These are phyloP conservation scores for Caenorhabditis tropicalis DNA, from an alignment of 1,140 invertebrate genomes.

Conservation along the genomic window DNA sequence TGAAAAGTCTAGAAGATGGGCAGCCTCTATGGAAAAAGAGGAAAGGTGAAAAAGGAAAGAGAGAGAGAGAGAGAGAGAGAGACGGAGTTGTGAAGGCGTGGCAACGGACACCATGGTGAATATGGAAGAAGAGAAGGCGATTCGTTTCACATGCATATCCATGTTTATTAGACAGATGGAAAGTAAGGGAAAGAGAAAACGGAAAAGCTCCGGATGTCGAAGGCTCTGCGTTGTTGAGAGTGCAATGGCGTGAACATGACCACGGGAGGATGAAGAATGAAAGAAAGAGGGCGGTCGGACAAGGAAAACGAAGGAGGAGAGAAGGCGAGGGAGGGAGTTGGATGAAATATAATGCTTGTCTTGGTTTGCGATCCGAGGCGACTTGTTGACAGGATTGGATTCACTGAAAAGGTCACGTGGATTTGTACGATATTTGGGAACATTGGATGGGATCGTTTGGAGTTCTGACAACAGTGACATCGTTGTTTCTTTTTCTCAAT, in stretches of 20 bases:
- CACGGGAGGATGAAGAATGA: slow-evolving; percentile 27
- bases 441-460: too few species aligned
- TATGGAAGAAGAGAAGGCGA: not conserved
- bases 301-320: not conserved
- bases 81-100: not conserved
- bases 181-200: not conserved
- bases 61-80: not conserved
- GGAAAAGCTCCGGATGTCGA: slow-evolving; percentile 40
- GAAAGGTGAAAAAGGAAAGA: not conserved
- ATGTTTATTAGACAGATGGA: slow-evolving; percentile 44
- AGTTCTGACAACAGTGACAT: too few species aligned
- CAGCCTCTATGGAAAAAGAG: not conserved
- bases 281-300: not conserved
- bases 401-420: not conserved
- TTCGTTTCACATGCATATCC: slow-evolving; percentile 35
- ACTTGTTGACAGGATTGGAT: slow-evolving; percentile 34
- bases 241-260: slow-evolving; percentile 40
- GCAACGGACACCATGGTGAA: slow-evolving; percentile 38
- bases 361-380: slow-evolving; percentile 1
- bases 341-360: slow-evolving; percentile 42
- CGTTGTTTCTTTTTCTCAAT: too few species aligned
- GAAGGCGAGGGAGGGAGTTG: not conserved
- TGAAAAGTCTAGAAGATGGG: not conserved
- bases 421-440: not conserved
- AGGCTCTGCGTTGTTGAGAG: slow-evolving; percentile 33